Conservation (phyloP, 2,113 vertebrate species). For the Dicaeum eximium region DNA sequence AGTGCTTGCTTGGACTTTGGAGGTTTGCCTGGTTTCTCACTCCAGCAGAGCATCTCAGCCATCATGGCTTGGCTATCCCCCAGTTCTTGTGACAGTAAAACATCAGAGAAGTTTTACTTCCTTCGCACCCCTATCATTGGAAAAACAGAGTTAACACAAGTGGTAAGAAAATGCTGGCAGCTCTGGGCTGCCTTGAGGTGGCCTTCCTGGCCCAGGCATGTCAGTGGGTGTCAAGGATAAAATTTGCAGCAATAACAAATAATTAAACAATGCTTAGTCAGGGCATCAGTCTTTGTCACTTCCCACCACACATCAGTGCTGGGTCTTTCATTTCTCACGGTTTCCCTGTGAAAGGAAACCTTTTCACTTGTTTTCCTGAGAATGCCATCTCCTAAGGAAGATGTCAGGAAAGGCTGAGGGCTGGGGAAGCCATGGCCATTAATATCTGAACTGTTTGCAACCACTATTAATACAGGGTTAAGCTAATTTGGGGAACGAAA, state of each 20-base stretch:
- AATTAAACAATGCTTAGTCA: not conserved
- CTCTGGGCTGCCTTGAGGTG: not conserved
- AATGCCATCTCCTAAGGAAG: not conserved
- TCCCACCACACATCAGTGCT: accelerated
- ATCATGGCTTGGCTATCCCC: not conserved
- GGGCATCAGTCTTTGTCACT: not conserved
- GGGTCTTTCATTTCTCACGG: accelerated
- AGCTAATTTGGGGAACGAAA: not conserved
- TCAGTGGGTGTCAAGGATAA: not conserved
- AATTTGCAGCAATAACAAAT: not conserved
- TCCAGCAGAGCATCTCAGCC: not conserved
- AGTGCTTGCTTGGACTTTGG: not conserved
- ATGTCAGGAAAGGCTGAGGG: not conserved
- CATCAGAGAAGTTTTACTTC: not conserved
- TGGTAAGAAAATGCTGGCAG: not conserved
- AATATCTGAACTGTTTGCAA: not conserved
- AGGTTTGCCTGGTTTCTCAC: not conserved
- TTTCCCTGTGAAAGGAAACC: not conserved
- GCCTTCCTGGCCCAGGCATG: not conserved
- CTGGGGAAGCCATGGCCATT: not conserved
- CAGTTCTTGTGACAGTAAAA: not conserved
- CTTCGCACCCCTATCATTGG: accelerated
- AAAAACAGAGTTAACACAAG: not conserved
- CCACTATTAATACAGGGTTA: not conserved
- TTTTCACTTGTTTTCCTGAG: not conserved